A percentile compares a stretch with the other conserved stretches of the same genome.
phyloP scores from a whole-genome alignment of 2,113 vertebrate genomes.

The Narcine bancroftii region DNA sequence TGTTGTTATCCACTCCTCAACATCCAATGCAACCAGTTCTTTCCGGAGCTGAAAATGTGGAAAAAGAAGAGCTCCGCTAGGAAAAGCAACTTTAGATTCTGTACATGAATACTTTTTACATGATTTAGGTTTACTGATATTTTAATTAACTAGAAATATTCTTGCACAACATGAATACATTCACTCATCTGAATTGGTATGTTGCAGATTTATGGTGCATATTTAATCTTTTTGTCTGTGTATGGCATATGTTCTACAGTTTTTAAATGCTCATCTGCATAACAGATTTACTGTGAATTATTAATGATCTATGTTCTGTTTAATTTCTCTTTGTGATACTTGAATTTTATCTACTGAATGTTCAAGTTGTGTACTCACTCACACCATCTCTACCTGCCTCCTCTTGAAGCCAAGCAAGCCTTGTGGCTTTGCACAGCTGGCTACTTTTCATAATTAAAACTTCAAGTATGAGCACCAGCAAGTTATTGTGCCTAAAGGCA shows the following conservation, averaged over 20 bases:
- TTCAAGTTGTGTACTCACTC: neutral
- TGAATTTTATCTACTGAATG: neutral
- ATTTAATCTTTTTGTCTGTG: constrained; percentile 18
- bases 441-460: neutral
- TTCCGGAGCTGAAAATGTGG: neutral
- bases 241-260: constrained; percentile 6
- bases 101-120: neutral
- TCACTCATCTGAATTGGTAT: constrained; percentile 1
- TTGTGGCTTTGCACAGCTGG: neutral
- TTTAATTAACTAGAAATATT: neutral
- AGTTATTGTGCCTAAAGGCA: neutral
- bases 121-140: neutral
- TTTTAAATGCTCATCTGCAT: neutral
- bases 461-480: neutral
- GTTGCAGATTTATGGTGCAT: neutral
- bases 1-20: neutral
- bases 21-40: neutral
- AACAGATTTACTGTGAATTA: neutral
- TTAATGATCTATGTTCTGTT: constrained; percentile 21
- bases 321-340: neutral
- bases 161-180: neutral
- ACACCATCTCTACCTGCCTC: neutral
- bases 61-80: neutral
- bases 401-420: neutral
- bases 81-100: neutral